Evolutionary conservation across 2,888 invertebrate species (phyloP).

Genomic region (Galerucella calmariensis): DNA sequence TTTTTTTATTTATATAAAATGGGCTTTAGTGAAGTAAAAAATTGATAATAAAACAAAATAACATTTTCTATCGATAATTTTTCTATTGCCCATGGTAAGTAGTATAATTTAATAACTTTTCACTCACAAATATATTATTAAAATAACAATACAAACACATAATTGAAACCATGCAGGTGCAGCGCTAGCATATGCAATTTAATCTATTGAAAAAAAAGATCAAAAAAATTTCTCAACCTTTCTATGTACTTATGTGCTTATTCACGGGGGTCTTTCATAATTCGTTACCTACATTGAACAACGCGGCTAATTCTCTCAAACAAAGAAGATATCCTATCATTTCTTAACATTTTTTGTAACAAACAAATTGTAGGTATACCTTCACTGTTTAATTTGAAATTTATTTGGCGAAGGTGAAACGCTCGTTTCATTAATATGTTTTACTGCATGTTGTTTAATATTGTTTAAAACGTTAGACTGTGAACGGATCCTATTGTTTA

Average conservation of each 20-base stretch:
- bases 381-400: neutral
- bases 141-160: neutral
- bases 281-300: constrained; percentile 11
- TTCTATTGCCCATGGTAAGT: neutral
- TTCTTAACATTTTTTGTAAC: constrained; percentile 20
- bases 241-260: constrained; percentile 2
- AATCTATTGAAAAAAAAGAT: constrained; percentile 8
- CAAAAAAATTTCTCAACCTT: constrained; percentile 17
- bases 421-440: constrained; percentile 14
- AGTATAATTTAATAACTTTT: neutral
- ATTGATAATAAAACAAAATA: too few relatives aligned
- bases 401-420: constrained; percentile 11
- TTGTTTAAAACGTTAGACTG: constrained; percentile 3
- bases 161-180: constrained; percentile 8
- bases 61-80: too few relatives aligned
- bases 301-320: constrained; percentile 14
- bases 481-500: neutral
- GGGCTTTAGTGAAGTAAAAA: too few relatives aligned
- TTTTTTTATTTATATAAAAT: too few relatives aligned
- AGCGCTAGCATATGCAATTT: neutral
- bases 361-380: constrained; percentile 8
- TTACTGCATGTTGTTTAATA: neutral
- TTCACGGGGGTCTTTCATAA: constrained; percentile 21
- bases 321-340: constrained; percentile 20
- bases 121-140: neutral